Percentiles rank a stretch among this genome's conserved stretches.
These are phyloP conservation scores for Tetragnatha montana DNA, from an alignment of 2,888 invertebrate species.

Conservation along the genomic window DNA sequence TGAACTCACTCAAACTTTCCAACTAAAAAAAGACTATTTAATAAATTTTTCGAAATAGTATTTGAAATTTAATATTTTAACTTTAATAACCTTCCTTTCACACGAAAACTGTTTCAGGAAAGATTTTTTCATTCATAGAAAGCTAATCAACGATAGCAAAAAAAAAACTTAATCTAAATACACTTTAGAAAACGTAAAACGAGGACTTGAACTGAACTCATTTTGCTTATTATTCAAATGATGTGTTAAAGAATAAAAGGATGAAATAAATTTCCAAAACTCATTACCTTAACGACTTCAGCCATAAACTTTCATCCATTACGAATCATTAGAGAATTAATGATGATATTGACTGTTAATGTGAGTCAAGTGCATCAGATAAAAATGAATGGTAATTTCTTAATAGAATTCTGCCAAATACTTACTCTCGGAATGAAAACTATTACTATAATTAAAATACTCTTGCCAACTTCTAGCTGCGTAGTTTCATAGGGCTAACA, in stretches of 20 bases:
- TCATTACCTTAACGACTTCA: slow-evolving; percentile 44
- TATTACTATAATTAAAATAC: neutral
- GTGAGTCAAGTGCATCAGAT: neutral
- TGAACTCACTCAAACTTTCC: neutral
- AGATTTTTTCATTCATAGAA: neutral
- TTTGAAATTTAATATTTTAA: neutral
- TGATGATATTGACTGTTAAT: neutral
- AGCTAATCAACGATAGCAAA: neutral
- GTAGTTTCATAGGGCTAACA: too few relatives aligned
- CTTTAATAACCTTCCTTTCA: neutral
- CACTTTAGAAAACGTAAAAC: neutral
- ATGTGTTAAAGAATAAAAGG: slow-evolving; percentile 10
- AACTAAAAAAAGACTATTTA: neutral
- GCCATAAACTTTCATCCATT: slow-evolving; percentile 38
- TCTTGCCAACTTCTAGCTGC: neutral
- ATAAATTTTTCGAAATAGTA: too few relatives aligned
- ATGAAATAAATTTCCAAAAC: slow-evolving; percentile 39
- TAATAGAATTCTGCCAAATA: neutral
- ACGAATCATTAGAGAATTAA: neutral
- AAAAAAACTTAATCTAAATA: neutral
- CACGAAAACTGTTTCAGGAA: neutral
- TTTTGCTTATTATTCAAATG: slow-evolving; percentile 19
- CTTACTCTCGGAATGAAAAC: neutral
- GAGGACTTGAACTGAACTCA: slow-evolving; percentile 15
- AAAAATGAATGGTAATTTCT: neutral